These are phyloP conservation scores for Cybosia mesomella DNA, from an alignment of 2,888 invertebrate species.

Conservation along the genomic window DNA sequence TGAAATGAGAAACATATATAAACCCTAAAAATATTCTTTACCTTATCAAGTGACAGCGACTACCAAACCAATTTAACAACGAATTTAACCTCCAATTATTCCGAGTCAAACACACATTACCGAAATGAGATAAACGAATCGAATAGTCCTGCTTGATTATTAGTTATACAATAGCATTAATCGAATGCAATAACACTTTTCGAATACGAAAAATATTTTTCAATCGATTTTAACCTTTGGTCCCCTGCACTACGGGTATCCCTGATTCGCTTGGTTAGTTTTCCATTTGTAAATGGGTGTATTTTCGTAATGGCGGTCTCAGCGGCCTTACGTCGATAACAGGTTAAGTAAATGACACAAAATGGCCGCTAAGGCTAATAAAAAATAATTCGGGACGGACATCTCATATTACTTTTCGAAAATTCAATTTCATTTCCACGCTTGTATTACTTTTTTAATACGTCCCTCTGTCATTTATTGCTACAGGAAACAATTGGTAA, in stretches of 20 bases:
- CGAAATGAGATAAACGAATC: slow-evolving; percentile 70
- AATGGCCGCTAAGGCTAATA: slow-evolving; percentile 70
- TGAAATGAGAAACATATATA: no score
- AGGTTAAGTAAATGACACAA: slow-evolving; percentile 81
- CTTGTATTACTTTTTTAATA: slow-evolving; percentile 58
- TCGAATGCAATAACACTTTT: slow-evolving; percentile 49
- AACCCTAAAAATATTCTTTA: slow-evolving; percentile 29
- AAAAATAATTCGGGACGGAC: slow-evolving; percentile 69
- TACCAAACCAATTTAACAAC: slow-evolving; percentile 60
- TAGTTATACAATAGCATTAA: slow-evolving; percentile 72
- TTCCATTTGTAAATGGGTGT: slow-evolving; percentile 44
- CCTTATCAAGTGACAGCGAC: slow-evolving; percentile 53
- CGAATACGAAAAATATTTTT: slow-evolving; percentile 26
- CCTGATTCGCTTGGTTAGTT: slow-evolving; percentile 38
- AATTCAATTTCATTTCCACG: slow-evolving; percentile 75
- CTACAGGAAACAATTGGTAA: slow-evolving; percentile 56
- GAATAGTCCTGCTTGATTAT: slow-evolving; percentile 70
- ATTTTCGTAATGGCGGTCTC: slow-evolving; percentile 59
- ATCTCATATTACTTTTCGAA: slow-evolving; percentile 71
- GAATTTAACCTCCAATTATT: slow-evolving; percentile 57
- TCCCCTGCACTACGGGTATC: slow-evolving; percentile 35
- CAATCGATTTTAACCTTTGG: slow-evolving; percentile 55
- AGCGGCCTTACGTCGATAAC: slow-evolving; percentile 68
- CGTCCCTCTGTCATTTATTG: slow-evolving; percentile 47
- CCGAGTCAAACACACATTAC: slow-evolving; percentile 56